phyloP scores from a whole-genome alignment of 2,888 invertebrate species.

The Campoplex nolae region DNA sequence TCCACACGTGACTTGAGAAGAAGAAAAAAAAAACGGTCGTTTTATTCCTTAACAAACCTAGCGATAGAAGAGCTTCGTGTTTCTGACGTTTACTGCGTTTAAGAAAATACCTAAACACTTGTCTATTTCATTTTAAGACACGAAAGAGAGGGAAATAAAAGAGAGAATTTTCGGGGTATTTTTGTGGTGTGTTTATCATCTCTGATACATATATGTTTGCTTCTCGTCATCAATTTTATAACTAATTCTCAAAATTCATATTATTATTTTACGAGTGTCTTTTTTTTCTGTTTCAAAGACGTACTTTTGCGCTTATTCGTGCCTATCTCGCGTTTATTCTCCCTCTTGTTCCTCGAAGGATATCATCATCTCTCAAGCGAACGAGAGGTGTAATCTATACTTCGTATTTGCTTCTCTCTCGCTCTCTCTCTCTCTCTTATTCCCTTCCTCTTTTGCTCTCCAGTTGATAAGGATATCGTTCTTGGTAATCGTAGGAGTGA shows the following conservation, averaged over 20 bases:
- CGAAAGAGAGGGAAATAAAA: neutral
- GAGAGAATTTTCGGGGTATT: neutral
- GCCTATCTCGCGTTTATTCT: slow-evolving; percentile 42
- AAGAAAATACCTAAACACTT: slow-evolving; percentile 48
- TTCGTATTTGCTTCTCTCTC: slow-evolving; percentile 62
- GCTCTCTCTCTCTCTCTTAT: slow-evolving; percentile 56
- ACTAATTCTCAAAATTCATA: neutral
- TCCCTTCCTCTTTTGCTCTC: slow-evolving; percentile 51
- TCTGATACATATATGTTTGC: neutral
- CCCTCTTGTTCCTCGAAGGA: slow-evolving; percentile 68
- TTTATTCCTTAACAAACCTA: neutral
- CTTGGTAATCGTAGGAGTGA: slow-evolving; percentile 61
- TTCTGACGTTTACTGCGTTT: slow-evolving; percentile 29
- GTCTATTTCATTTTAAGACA: neutral
- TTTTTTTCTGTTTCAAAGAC: neutral
- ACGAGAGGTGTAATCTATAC: slow-evolving; percentile 69
- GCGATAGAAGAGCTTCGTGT: neutral
- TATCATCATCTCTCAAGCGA: slow-evolving; percentile 64
- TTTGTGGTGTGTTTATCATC: neutral
- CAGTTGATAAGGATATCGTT: slow-evolving; percentile 68
- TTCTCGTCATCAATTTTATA: neutral
- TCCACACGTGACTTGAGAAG: slow-evolving; percentile 15
- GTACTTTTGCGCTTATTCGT: neutral
- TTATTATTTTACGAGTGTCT: neutral
- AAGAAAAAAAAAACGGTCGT: neutral